Conservation (phyloP, 2,888 invertebrate genomes). For the Acleris emargana region DNA sequence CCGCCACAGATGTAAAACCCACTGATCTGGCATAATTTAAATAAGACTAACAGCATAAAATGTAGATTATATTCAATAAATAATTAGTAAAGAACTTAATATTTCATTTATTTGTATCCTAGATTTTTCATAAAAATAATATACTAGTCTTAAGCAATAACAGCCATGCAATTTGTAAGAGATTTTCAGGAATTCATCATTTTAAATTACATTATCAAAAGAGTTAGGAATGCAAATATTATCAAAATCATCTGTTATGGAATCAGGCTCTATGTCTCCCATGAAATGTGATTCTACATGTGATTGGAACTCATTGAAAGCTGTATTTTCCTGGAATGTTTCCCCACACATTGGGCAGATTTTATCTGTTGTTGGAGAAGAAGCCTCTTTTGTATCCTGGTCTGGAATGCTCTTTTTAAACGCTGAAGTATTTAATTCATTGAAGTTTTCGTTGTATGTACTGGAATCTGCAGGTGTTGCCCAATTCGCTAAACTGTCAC, state of each 20-base stretch:
- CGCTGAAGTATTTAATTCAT: slow-evolving; percentile 62
- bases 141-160: neutral
- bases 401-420: slow-evolving; percentile 57
- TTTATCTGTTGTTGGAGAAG: slow-evolving; percentile 65
- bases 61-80: slow-evolving; percentile 32
- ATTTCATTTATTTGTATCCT: slow-evolving; percentile 12
- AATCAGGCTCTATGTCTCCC: slow-evolving; percentile 82
- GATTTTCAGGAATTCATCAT: neutral
- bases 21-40: slow-evolving; percentile 85
- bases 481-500: slow-evolving; percentile 76
- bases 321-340: slow-evolving; percentile 81
- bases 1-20: slow-evolving; percentile 89
- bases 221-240: slow-evolving; percentile 64
- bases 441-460: slow-evolving; percentile 65
- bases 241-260: slow-evolving; percentile 81
- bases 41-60: slow-evolving; percentile 22
- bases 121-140: neutral
- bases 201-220: slow-evolving; percentile 64
- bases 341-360: slow-evolving; percentile 91
- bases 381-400: slow-evolving; percentile 49
- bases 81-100: slow-evolving; percentile 24
- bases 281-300: slow-evolving; percentile 92
- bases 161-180: neutral
- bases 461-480: slow-evolving; percentile 75
- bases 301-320: slow-evolving; percentile 87